phyloP scores from a whole-genome alignment of 2,113 vertebrate species.

The Ursus arctos region DNA sequence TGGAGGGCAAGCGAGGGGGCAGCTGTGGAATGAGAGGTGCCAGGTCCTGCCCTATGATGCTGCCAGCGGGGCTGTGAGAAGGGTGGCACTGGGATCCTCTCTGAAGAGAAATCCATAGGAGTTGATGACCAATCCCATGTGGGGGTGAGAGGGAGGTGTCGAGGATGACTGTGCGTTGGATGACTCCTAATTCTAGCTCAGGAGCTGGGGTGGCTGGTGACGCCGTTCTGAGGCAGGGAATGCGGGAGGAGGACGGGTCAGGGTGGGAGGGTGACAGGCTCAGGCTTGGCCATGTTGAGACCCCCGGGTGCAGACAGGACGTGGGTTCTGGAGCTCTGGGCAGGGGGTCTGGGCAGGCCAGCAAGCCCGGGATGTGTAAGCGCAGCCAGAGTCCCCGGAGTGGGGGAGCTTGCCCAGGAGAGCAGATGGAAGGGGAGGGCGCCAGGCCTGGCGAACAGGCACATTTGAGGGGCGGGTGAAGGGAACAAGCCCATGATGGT shows the following conservation, averaged over 20 bases:
- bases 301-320: not conserved
- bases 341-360: slow-evolving; percentile 38
- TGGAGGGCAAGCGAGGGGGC: not conserved
- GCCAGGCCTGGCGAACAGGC: slow-evolving; percentile 63
- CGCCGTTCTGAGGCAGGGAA: slow-evolving; percentile 59
- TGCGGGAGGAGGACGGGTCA: not conserved
- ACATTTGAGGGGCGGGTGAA: not conserved
- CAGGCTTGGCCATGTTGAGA: not conserved
- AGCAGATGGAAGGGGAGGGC: slow-evolving; percentile 74
- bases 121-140: slow-evolving; percentile 78
- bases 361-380: not conserved
- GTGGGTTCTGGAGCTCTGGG: slow-evolving; percentile 18
- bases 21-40: not conserved
- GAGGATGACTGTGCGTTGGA: slow-evolving; percentile 73
- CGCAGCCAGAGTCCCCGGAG: slow-evolving; percentile 52
- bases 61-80: not conserved
- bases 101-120: slow-evolving; percentile 65
- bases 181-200: slow-evolving; percentile 80
- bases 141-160: slow-evolving; percentile 79
- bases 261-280: not conserved
- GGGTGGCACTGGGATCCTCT: not conserved
- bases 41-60: not conserved
- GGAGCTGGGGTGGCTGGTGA: slow-evolving; percentile 74
- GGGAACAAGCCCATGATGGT: slow-evolving; percentile 36
- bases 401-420: slow-evolving; percentile 61